A percentile compares a stretch with the other conserved stretches of the same genome.
These are phyloP conservation scores for Antrozous pallidus DNA, from an alignment of 2,797 vertebrate species.

Conservation along the genomic window DNA sequence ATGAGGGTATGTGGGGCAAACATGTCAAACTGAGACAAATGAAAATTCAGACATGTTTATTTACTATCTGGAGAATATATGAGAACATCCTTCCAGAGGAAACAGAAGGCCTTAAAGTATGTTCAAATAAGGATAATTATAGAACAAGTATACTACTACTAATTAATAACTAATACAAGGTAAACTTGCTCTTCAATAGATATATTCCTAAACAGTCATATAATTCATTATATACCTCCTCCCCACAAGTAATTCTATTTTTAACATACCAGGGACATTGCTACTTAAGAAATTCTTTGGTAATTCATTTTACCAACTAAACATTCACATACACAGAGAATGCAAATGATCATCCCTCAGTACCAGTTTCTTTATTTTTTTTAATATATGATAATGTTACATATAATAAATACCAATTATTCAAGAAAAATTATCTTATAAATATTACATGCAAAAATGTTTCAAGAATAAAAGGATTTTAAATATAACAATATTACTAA, in stretches of 20 bases:
- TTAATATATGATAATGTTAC: too few species aligned
- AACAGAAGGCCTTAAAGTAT: conserved; percentile 8
- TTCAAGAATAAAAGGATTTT: too few species aligned
- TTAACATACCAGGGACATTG: not conserved
- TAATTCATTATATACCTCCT: not conserved
- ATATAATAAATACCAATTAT: too few species aligned
- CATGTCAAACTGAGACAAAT: conserved; percentile 10
- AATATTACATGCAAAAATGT: too few species aligned
- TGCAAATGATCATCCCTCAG: not conserved
- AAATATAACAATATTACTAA: too few species aligned
- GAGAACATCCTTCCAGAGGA: not conserved
- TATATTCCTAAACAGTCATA: not conserved
- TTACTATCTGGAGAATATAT: not conserved
- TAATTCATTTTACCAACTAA: conserved; percentile 35
- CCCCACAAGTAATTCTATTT: not conserved
- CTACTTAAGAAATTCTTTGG: conserved; percentile 16
- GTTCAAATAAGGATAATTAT: not conserved
- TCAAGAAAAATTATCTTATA: too few species aligned
- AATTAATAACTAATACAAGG: not conserved
- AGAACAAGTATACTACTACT: not conserved
- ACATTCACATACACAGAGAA: not conserved
- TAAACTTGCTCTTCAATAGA: not conserved
- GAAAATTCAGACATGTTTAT: not conserved
- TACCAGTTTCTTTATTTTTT: not conserved
- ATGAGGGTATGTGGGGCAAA: not conserved